Percentiles rank a stretch among this genome's conserved stretches.
Evolutionary conservation across 1,140 invertebrate species (phyloP).

Genomic region (Bactericera cockerelli): DNA sequence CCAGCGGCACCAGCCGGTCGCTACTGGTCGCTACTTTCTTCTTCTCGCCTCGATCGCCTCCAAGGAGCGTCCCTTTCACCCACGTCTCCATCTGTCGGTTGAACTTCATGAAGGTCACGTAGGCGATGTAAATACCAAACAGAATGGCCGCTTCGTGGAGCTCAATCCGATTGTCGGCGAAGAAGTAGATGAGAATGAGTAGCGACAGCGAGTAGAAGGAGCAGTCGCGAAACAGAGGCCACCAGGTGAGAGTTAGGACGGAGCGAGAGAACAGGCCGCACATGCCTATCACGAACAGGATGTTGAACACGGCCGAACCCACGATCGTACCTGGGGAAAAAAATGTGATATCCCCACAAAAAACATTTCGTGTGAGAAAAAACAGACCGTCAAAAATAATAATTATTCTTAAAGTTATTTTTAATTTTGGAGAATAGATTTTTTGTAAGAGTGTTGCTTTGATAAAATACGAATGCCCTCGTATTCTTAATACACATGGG

Average conservation of each 20-base stretch:
- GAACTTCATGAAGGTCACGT: conserved; percentile 87
- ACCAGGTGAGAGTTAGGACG: conserved; percentile 75
- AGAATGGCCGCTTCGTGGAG: conserved; percentile 84
- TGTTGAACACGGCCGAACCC: conserved; percentile 88
- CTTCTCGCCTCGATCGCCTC: no score
- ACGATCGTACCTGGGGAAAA: conserved; percentile 59
- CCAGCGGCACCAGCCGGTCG: conserved; percentile 86
- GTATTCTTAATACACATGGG: no score
- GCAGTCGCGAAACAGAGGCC: conserved; percentile 90
- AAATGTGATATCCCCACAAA: no score
- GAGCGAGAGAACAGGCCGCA: conserved; percentile 82
- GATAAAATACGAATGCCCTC: no score
- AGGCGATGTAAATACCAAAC: conserved; percentile 64
- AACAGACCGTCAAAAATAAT: no score
- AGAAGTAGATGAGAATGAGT: conserved; percentile 80
- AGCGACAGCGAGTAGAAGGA: conserved; percentile 87
- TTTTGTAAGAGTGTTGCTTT: no score
- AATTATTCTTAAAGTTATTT: no score
- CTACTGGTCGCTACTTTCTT: conserved; percentile 86
- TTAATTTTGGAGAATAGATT: no score
- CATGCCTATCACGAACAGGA: conserved; percentile 87
- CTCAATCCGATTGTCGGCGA: conserved; percentile 75
- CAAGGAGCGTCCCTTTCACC: conserved; percentile 71
- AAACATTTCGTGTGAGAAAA: no score
- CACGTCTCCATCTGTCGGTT: conserved; percentile 68